phyloP scores from a whole-genome alignment of 2,113 vertebrate species.

The Cercopithecus mona region DNA sequence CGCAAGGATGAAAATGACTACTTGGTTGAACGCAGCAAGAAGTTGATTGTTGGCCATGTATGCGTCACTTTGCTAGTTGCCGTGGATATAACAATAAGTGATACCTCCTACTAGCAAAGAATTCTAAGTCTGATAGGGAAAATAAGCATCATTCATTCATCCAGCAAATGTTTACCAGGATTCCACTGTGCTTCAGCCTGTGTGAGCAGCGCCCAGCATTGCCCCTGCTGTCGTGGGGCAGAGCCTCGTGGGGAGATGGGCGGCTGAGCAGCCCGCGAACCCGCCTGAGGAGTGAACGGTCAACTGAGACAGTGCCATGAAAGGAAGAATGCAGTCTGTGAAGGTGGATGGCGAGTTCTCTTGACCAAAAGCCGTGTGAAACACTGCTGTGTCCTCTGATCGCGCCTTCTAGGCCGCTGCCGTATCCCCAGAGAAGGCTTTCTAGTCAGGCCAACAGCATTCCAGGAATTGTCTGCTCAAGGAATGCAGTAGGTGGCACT shows the following conservation, averaged over 20 bases:
- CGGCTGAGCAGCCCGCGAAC: neutral
- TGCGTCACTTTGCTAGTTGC: neutral
- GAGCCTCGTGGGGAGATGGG: slow-evolving; percentile 39
- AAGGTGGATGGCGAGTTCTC: fast-evolving
- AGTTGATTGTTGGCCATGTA: fast-evolving
- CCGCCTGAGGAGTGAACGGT: fast-evolving
- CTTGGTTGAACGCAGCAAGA: neutral
- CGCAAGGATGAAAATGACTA: fast-evolving
- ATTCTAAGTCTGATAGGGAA: neutral
- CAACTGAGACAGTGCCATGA: neutral
- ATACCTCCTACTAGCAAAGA: neutral
- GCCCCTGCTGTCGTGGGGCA: neutral
- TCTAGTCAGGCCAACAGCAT: fast-evolving
- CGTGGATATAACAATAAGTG: neutral
- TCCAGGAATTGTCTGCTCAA: neutral
- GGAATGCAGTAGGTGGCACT: fast-evolving
- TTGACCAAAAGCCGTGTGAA: neutral
- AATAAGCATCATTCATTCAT: neutral
- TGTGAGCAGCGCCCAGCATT: neutral
- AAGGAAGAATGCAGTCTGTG: neutral
- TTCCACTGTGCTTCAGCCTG: neutral
- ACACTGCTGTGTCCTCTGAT: neutral
- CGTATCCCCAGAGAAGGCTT: neutral
- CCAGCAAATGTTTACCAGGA: neutral
- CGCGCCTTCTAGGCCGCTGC: fast-evolving